A percentile compares a stretch with the other conserved stretches of the same genome.
Conservation (phyloP, 2,888 invertebrate species). For the Patella caerulea region DNA sequence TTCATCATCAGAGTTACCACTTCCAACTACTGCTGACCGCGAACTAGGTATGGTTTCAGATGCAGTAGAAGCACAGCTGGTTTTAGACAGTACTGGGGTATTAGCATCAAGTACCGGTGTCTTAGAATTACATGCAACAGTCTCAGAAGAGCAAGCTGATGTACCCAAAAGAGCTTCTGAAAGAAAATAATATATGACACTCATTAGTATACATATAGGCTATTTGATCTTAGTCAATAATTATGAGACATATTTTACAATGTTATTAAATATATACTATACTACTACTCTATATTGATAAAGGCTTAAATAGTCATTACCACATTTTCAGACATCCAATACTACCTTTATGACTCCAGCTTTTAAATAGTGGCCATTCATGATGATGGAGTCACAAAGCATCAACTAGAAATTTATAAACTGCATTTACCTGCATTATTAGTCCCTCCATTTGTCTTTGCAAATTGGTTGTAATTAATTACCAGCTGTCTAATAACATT, state of each 20-base stretch:
- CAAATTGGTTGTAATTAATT: background rate
- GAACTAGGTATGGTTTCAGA: background rate
- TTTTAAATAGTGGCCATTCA: background rate
- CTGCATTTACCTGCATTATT: background rate
- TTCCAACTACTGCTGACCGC: background rate
- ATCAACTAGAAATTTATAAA: background rate
- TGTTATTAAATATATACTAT: background rate
- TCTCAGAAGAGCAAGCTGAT: slow-evolving; percentile 8
- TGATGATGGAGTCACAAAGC: background rate
- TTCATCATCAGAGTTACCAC: slow-evolving; percentile 10
- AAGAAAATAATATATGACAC: background rate
- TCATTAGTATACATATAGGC: background rate
- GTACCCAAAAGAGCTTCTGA: slow-evolving; percentile 5
- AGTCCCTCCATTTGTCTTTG: background rate
- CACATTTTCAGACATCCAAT: background rate
- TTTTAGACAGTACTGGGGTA: slow-evolving; percentile 7
- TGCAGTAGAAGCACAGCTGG: background rate
- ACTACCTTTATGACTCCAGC: background rate
- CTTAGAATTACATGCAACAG: background rate
- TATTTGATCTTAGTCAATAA: background rate
- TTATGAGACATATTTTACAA: background rate
- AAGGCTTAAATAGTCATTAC: background rate
- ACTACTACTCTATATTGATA: background rate
- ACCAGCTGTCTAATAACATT: background rate
- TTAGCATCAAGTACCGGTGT: background rate